Base-by-base conservation (phyloP, 2,888 invertebrate genomes). In the Cactoblastis cactorum region DNA sequence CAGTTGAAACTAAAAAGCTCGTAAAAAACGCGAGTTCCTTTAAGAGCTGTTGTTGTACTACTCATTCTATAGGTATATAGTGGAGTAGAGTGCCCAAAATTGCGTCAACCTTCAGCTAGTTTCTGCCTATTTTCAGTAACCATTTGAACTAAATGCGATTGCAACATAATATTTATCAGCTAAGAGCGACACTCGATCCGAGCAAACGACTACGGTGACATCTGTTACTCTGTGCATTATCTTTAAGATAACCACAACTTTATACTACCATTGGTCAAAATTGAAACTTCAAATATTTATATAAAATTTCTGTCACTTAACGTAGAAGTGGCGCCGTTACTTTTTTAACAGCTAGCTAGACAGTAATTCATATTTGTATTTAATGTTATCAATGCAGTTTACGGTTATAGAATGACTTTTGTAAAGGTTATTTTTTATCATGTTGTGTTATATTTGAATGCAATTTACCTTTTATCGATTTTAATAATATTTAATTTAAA, bases 91-190 rank as follows among this genome's bases (percentile, higher is more conserved):
- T n/a, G n/a, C n/a, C n/a, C n/a, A n/a, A n/a, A n/a, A n/a, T n/a
- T n/a, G n/a, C 6, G 22, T 22, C 22, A 22, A 3, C 22, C 22
- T 28, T 6, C 8, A 28, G 28, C 8, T 9, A 28, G 3, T 28
- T 28, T 9, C 9, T 28, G 5, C 28, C 9, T 9, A 28, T 28
- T 28, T 28, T 28, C 28, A 1, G 28, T 22, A 4, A 22, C 5
- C 22, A 28, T 28, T 28, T 6, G 34, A 35, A 14, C 5, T 35
- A 14, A 35, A 35, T 18, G n/a, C 1, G 38, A 38, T 41, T 12
- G 41, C 41, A 41, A 41, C 41, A 41, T 19, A 46, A 34, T 34
- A 46, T 18, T 34, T 45, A 18, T 33, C 33, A 19, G 45, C 18
- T 18, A 45, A 46, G 45, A 19, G 45, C 45, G 33, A 33, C n/a